Percentiles rank a stretch among this genome's conserved stretches.
These are phyloP conservation scores for Phyllotis vaccarum DNA, from an alignment of 2,797 vertebrate genomes.

Conservation along the genomic window DNA sequence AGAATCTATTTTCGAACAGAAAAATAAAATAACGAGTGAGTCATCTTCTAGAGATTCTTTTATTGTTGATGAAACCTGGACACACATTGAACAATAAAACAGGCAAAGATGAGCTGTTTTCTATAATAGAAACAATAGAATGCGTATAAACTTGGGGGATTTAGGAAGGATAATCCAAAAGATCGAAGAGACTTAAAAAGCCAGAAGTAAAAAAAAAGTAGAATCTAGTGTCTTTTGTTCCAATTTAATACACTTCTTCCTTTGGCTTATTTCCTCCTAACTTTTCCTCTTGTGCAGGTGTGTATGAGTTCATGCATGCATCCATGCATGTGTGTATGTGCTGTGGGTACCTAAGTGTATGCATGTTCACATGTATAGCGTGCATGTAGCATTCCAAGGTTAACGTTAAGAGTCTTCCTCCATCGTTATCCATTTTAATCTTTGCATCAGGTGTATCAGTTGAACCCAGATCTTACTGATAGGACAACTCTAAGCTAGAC, in stretches of 20 bases:
- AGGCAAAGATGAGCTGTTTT: neutral
- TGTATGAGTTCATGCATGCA: no score
- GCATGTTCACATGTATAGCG: neutral
- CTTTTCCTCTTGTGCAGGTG: neutral
- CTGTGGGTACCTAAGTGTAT: neutral
- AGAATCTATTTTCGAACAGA: neutral
- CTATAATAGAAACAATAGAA: neutral
- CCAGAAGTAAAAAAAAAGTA: neutral
- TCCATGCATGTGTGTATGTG: neutral
- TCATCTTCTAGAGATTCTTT: neutral
- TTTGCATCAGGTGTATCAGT: neutral
- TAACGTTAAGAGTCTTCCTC: neutral
- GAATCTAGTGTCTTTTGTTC: neutral
- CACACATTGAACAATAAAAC: neutral
- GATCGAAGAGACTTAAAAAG: neutral
- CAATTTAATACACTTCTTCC: neutral
- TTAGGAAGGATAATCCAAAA: neutral
- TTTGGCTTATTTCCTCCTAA: constrained; percentile 16
- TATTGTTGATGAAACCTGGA: neutral
- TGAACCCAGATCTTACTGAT: neutral
- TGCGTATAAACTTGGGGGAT: neutral
- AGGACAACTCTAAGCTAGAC: no score
- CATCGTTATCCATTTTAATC: neutral
- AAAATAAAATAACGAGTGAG: neutral
- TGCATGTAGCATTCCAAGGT: neutral